Evolutionary conservation across 2,113 vertebrate species (phyloP).

Genomic region (Cheilinus undulatus): DNA sequence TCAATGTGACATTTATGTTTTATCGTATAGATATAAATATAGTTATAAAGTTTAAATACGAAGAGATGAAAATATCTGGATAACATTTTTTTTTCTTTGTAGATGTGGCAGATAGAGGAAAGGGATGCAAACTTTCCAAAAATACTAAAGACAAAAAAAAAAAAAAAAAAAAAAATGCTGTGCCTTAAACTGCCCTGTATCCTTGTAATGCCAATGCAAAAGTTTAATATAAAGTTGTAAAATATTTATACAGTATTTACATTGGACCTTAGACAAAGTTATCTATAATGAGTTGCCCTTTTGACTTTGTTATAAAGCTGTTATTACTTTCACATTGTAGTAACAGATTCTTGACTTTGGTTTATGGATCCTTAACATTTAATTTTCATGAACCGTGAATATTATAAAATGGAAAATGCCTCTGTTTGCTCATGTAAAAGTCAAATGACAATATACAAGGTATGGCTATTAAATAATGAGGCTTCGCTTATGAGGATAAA

Average conservation of each 20-base stretch:
- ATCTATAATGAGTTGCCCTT: constrained; percentile 29
- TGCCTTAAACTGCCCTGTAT: constrained; percentile 37
- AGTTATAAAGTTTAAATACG: no score
- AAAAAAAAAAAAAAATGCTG: constrained; percentile 9
- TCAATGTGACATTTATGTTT: neutral
- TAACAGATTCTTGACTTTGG: constrained; percentile 7
- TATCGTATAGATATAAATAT: constrained; percentile 15
- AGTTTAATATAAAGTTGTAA: constrained; percentile 76
- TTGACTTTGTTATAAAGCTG: constrained; percentile 30
- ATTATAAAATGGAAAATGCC: neutral
- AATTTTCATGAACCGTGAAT: neutral
- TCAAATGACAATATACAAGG: no score
- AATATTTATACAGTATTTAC: constrained; percentile 81
- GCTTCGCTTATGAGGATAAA: no score
- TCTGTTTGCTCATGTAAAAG: no score
- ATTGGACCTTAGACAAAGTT: constrained; percentile 21
- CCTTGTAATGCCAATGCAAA: constrained; percentile 47
- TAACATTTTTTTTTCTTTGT: constrained; percentile 3
- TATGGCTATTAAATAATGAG: no score
- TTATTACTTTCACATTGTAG: constrained; percentile 13
- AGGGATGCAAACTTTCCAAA: constrained; percentile 11
- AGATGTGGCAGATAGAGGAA: neutral
- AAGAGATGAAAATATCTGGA: no score
- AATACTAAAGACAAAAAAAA: no score
- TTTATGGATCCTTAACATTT: constrained; percentile 5